Conservation (phyloP, 2,888 invertebrate species). For the Pristionchus entomophagus region DNA sequence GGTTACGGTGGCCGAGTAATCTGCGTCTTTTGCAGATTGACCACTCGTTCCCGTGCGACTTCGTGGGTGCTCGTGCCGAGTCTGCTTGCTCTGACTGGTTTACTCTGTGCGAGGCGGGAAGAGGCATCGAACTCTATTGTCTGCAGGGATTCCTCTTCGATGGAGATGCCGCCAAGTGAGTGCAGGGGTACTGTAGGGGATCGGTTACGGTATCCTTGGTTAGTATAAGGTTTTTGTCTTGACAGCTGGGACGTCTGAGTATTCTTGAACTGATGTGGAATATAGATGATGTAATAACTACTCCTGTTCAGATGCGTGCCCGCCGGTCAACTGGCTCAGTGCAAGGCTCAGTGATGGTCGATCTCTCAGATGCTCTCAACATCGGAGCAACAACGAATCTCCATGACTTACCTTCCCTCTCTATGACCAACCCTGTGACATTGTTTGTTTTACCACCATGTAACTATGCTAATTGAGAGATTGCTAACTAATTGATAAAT, state of each 20-base stretch:
- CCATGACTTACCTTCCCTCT: background rate
- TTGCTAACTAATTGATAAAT: slow-evolving; percentile 24
- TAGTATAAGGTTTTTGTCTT: background rate
- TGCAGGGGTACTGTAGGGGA: background rate
- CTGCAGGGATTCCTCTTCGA: slow-evolving; percentile 42
- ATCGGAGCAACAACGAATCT: background rate
- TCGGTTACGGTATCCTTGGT: background rate
- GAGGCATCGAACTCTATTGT: slow-evolving; percentile 31
- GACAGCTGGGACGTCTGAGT: too few species aligned
- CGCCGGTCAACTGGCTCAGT: slow-evolving; percentile 31
- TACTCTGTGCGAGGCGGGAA: slow-evolving; percentile 22
- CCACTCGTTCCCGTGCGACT: slow-evolving; percentile 18
- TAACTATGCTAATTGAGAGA: background rate
- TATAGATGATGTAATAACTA: background rate
- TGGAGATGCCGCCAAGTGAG: slow-evolving; percentile 21
- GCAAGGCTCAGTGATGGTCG: slow-evolving; percentile 11
- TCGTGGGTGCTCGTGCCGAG: slow-evolving; percentile 23
- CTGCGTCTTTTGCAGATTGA: background rate
- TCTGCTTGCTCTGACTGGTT: slow-evolving; percentile 38
- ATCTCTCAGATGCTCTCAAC: too few species aligned
- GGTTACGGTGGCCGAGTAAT: background rate
- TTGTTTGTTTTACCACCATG: slow-evolving; percentile 7
- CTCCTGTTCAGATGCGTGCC: background rate
- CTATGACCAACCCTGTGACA: background rate
- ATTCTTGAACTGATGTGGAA: too few species aligned